Conservation (phyloP, 2,113 vertebrate genomes). For the Fregata magnificens region DNA sequence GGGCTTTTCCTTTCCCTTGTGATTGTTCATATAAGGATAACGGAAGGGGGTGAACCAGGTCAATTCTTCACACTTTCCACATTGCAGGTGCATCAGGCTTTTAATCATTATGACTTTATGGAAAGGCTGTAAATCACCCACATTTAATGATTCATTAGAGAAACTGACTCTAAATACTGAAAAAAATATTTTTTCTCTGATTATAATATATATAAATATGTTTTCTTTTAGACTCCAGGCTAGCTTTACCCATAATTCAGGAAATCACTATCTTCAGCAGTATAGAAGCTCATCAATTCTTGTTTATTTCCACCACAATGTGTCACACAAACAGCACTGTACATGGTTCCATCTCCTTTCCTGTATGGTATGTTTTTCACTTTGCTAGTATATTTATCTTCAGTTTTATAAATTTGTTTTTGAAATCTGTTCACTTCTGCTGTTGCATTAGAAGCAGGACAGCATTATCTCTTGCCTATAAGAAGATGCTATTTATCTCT, state of each 20-base stretch:
- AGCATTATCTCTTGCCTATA: neutral
- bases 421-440: neutral
- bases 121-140: neutral
- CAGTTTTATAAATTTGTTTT: neutral
- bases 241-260: neutral
- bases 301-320: neutral
- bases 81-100: neutral
- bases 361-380: neutral
- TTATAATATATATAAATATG: neutral
- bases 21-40: neutral
- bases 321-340: neutral
- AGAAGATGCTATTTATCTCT: neutral
- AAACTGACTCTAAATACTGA: neutral
- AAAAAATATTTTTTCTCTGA: neutral
- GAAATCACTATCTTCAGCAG: neutral
- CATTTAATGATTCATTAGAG: neutral
- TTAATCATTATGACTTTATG: neutral
- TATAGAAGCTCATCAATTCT: neutral
- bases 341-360: neutral
- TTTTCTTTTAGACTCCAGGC: neutral
- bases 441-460: neutral
- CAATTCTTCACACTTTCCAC: neutral
- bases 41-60: neutral
- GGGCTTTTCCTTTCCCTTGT: neutral
- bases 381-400: neutral